phyloP scores from a whole-genome alignment of 2,113 vertebrate species.

The Ciconia maguari region DNA sequence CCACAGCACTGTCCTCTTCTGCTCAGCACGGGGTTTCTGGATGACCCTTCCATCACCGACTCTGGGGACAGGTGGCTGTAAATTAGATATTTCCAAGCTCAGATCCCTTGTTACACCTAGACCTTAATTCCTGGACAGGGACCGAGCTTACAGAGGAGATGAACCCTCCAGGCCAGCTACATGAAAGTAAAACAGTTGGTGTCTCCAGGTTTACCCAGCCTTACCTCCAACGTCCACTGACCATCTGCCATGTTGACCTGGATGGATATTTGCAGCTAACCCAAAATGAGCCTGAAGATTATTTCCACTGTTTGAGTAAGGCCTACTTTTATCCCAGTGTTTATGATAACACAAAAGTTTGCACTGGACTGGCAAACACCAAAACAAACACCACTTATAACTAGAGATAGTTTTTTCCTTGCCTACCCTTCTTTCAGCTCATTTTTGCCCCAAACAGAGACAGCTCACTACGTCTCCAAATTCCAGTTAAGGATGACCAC shows the following conservation, averaged over 20 bases:
- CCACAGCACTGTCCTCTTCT: neutral
- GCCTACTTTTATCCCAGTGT: neutral
- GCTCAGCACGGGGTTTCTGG: neutral
- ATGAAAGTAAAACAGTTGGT: neutral
- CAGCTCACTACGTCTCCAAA: neutral
- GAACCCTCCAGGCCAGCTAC: neutral
- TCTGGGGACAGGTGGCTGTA: neutral
- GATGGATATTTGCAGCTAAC: neutral
- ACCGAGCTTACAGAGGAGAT: accelerated
- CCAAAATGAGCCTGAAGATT: neutral
- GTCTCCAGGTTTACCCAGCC: neutral
- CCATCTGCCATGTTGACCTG: neutral
- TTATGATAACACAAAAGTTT: neutral
- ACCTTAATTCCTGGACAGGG: neutral
- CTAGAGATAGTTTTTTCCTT: neutral
- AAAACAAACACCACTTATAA: neutral
- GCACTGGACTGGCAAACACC: neutral
- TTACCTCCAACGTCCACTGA: neutral
- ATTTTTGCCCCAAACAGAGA: neutral
- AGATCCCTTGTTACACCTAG: neutral
- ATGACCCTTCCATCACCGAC: neutral
- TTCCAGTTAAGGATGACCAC: neutral
- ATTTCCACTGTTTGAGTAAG: neutral
- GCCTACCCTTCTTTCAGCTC: neutral
- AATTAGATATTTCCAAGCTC: neutral